Base-by-base conservation (phyloP, 1,140 invertebrate genomes). In the Harlomillsia oculata region DNA sequence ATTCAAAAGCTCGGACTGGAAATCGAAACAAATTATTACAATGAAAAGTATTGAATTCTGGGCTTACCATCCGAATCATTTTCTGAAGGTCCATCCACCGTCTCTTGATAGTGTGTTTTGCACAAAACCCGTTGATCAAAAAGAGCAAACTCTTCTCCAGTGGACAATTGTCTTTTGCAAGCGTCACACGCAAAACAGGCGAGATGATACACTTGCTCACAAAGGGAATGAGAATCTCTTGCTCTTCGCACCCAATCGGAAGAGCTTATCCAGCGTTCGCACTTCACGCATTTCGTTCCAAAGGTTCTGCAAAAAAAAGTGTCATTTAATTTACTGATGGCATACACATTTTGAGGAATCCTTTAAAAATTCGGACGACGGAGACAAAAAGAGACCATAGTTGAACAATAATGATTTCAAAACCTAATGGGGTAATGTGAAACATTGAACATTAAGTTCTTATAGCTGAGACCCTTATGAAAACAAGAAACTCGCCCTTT, bases 141-240 rank as follows among this genome's bases (percentile, higher is more conserved):
- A 23, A 99, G 77, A 2, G 93, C 92, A 74, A 98, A 99, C 74
- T 97, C 92, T 71, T 99, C 96, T 1, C 94, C 94, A 0, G 94
- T 98, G 36, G 87, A 92, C 30, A 99, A 76, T 72, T 98, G 96
- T 28, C 95, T 78, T 66, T 95, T 94, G 72, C 96, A 99, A 36
- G 88, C 86, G 71, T 97, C 91, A 56, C 61, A 63, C 29, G 56
- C 56, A 51, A 63, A 63, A 36, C 61, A 63, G 28, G 61, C 61
- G 18, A 99, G 75, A 73, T 99, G 96, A 73, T 97, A 99, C n/a
- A 98, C 88, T 69, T 90, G 83, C 66, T 92, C 87, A 40, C 37
- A 53, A 4, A 56, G 32, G 8, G 54, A 43, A 44, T 50, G 36
- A 3, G 43, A 36, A 29, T 62, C 64, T n/a, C 60, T 20, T 11